A percentile compares a stretch with the other conserved stretches of the same genome.
Conservation (phyloP, 2,888 invertebrate genomes). For the Neoaliturus tenellus region DNA sequence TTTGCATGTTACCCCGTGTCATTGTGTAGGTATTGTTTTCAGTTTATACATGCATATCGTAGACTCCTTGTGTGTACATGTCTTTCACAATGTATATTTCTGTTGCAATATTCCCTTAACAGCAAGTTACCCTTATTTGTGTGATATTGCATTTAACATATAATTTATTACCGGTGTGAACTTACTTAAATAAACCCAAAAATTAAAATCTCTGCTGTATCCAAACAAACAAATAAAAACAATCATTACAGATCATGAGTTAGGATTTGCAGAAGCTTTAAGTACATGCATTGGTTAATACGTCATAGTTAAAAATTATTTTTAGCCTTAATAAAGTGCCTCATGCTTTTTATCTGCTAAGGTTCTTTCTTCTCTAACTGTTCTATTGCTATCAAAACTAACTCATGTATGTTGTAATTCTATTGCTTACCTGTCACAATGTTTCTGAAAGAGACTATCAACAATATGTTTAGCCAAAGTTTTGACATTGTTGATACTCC, state of each 20-base stretch:
- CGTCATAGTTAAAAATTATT: not conserved
- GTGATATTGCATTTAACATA: too few relatives aligned
- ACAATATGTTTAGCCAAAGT: not conserved
- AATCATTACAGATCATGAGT: not conserved
- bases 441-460: slow-evolving; percentile 1
- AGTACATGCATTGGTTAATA: not conserved
- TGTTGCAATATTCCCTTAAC: too few relatives aligned
- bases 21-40: not conserved
- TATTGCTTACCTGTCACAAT: slow-evolving; percentile 1
- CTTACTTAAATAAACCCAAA: too few relatives aligned
- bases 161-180: too few relatives aligned
- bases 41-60: not conserved
- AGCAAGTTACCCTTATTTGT: too few relatives aligned
- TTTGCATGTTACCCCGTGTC: not conserved
- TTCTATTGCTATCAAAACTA: slow-evolving; percentile 12
- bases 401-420: slow-evolving; percentile 2
- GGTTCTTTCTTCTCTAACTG: slow-evolving; percentile 7
- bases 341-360: not conserved
- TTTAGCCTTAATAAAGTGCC: not conserved
- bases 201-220: too few relatives aligned
- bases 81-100: not conserved
- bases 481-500: not conserved
- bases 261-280: slow-evolving; percentile 9
- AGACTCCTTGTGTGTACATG: not conserved
- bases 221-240: not conserved